phyloP scores from a whole-genome alignment of 2,888 invertebrate species.

The Microchrysa polita region DNA sequence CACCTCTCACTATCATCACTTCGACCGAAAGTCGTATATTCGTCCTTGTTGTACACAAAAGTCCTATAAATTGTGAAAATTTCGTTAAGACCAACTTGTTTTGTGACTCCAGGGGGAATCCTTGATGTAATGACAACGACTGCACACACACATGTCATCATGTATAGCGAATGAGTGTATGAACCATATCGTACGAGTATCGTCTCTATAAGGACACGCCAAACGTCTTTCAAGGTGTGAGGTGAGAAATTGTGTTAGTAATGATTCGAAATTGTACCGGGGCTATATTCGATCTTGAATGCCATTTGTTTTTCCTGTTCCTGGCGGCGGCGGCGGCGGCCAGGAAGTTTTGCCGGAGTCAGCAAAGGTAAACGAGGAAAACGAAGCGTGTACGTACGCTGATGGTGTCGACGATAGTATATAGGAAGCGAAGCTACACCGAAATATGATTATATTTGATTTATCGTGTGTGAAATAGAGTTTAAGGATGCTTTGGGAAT shows the following conservation, averaged over 20 bases:
- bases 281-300: neutral
- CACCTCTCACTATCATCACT: neutral
- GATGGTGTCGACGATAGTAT: neutral
- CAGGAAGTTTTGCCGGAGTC: neutral
- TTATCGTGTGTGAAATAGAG: conserved; percentile 16
- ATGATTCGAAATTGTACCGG: conserved; percentile 6
- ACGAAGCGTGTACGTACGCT: too few relatives aligned
- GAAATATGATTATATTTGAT: conserved; percentile 19
- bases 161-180: neutral
- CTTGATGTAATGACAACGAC: conserved; percentile 23
- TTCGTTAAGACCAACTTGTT: conserved; percentile 36
- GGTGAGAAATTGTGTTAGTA: conserved; percentile 20
- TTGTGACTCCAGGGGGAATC: conserved; percentile 31
- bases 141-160: neutral
- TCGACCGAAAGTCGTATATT: neutral
- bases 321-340: too few relatives aligned
- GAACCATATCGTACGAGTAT: neutral
- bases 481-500: conserved; percentile 3
- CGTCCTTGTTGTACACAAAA: conserved; percentile 16
- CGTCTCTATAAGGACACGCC: neutral
- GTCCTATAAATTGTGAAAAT: conserved; percentile 39
- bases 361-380: neutral
- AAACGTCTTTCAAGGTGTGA: neutral
- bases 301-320: conserved; percentile 3
- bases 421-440: neutral